Percentiles rank a stretch among this genome's conserved stretches.
These are phyloP conservation scores for Callaeas wilsoni DNA, from an alignment of 2,113 vertebrate species.

Conservation along the genomic window DNA sequence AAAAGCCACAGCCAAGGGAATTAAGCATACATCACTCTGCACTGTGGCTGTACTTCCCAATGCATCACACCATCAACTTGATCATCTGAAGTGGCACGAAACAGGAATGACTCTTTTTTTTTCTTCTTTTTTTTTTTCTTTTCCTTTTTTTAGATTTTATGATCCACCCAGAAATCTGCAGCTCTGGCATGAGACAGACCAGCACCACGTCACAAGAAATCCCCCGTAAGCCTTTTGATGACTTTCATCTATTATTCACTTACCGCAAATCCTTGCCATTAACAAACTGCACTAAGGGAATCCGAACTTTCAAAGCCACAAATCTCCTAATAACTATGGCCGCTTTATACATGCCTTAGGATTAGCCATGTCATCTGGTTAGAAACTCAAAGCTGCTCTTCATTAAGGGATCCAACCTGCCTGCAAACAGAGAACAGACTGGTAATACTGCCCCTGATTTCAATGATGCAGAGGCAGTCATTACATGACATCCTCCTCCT, in stretches of 20 bases:
- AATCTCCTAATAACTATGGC: conserved; percentile 46
- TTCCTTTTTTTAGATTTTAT: neutral
- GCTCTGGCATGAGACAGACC: neutral
- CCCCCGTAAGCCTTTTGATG: neutral
- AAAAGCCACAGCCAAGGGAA: neutral
- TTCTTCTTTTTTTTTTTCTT: fast-evolving
- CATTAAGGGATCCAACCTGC: conserved; percentile 27
- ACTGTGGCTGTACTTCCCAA: neutral
- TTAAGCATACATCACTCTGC: neutral
- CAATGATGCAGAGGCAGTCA: neutral
- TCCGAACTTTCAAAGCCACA: conserved; percentile 2
- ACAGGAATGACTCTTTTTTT: neutral
- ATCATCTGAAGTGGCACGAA: neutral
- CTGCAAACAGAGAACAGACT: neutral
- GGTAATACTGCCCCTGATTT: neutral
- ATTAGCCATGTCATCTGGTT: conserved; percentile 49
- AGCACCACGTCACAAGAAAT: conserved; percentile 27
- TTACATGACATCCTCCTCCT: neutral
- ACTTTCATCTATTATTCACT: conserved; percentile 46
- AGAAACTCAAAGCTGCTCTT: conserved; percentile 30
- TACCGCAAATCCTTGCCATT: conserved; percentile 26
- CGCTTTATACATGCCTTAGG: conserved; percentile 16
- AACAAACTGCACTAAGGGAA: conserved; percentile 22
- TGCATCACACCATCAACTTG: neutral
- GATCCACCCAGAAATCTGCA: neutral